Percentiles rank a stretch among this genome's conserved stretches.
phyloP scores from a whole-genome alignment of 1,140 invertebrate species.

The Mercenaria mercenaria region DNA sequence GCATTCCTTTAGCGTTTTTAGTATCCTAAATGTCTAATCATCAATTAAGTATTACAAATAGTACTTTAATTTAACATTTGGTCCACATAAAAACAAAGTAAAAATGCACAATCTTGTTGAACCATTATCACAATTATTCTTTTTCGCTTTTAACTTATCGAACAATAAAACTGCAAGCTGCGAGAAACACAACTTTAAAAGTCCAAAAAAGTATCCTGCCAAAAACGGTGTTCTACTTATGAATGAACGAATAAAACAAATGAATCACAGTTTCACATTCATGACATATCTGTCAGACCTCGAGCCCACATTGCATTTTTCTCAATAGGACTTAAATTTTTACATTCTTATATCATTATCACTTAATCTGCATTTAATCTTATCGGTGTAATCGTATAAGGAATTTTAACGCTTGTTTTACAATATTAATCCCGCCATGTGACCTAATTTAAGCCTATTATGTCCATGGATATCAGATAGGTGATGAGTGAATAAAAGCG shows the following conservation, averaged over 20 bases:
- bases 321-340: background rate
- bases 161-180: background rate
- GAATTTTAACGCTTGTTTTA: conserved; percentile 37
- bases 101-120: background rate
- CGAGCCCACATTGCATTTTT: background rate
- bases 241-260: background rate
- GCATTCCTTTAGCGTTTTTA: background rate
- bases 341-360: conserved; percentile 27
- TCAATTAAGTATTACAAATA: background rate
- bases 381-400: background rate
- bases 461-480: conserved; percentile 4
- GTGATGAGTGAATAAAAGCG: conserved; percentile 26
- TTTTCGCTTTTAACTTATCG: too few relatives aligned
- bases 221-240: background rate
- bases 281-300: background rate
- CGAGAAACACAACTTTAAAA: background rate
- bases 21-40: background rate
- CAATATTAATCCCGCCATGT: background rate
- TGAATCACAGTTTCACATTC: conserved; percentile 35
- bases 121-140: background rate
- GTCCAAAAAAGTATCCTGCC: background rate
- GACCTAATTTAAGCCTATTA: conserved; percentile 19
- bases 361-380: conserved; percentile 1
- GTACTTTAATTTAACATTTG: background rate
- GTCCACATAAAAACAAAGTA: background rate